Evolutionary conservation across 2,797 vertebrate species (phyloP), one percentile per base, ranked within the genome.

Genomic region (Sebastes iracundus): DNA sequence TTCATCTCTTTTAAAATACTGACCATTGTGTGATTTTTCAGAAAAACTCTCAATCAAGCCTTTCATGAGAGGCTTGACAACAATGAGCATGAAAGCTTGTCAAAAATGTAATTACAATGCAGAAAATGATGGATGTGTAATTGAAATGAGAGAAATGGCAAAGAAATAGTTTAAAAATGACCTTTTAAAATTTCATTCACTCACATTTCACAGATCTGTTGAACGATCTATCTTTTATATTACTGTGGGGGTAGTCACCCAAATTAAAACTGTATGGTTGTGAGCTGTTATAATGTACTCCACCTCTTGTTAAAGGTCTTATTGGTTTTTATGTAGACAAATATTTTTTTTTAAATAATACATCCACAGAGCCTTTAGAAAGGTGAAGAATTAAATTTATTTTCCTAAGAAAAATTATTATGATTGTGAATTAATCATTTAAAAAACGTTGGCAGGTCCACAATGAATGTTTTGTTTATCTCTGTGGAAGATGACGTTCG

Each of bases 51-150:
- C 11, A 74, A 35, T 46, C n/a, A 9, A 71, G 46, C 56, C 8
- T 80, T 67, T 80, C 4, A 59, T 30, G 9, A 62, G 9, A 56
- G n/a, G 5, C 53, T 38, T 20, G 38, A 60, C 32, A 42, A 52
- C 12, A 52, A 12, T 5, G 13, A 22, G 46, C 33, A 58, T 56
- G 30, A 69, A 70, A 38, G 62, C 58, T 79, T 42, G 23, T 79
- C 78, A 81, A 49, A 77, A 20, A 56, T 55, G 32, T 55, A 4
- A 55, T 64, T 83, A 38, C 13, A 65, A 63, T 49, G 7, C 10
- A 42, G 32, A 38, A 30, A 70, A 9, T 9, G 4, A 14, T 33
- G 13, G 66, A 11, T 22, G 11, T 32, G 18, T 16, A 33, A 46
- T 20, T 68, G 25, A 61, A 68, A 23, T 38, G n/a, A 71, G 22